Base-by-base conservation (phyloP, 2,888 invertebrate genomes). In the Oxycera nigricornis region DNA sequence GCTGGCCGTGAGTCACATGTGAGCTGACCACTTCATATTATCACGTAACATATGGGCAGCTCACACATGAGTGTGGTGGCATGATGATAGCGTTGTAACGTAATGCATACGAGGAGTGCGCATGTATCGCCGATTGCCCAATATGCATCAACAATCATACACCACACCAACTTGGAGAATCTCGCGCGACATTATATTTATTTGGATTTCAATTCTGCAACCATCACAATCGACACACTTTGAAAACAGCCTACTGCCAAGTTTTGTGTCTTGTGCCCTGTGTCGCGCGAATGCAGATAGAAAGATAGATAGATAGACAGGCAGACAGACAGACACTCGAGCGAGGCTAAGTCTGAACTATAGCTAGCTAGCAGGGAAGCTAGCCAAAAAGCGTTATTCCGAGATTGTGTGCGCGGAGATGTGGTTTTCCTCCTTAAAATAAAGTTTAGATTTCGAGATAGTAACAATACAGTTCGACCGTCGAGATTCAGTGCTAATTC, bases 401-500 rank as follows among this genome's bases (percentile, higher is more conserved):
- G 31, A 17, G 20, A 30, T 59, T 30, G 59, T 30, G n/a, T n/a
- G 31, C 17, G 50, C 17, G 30, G 30, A 14, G 20, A 65, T 41
- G 30, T 35, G 6, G 7, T 55, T 61, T 61, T 61, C 30, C 61
- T 55, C 24, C 28, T 26, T 14, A n/a, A n/a, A n/a, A 28, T 11
- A 61, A 31, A 6, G 31, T n/a, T 61, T 61, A 7, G 35, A 2
- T 3, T 62, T 39, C 20, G 65, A 65, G 28, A 39, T 65, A 39
- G 41, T 41, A 65, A 65, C 46, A 35, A 26, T 75, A 72, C 74
- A 26, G 72, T 28, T 62, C 22, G 50, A 50, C 79, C 80, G 81
- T 80, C 80, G 2, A 52, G 52, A 82, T 81, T 83, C 85, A 83
- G 84, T 84, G 84, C 83, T 84, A 83, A 85, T 85, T 85, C 84